Evolutionary conservation across 2,113 vertebrate species (phyloP).

Genomic region (Atherinomorus stipes): DNA sequence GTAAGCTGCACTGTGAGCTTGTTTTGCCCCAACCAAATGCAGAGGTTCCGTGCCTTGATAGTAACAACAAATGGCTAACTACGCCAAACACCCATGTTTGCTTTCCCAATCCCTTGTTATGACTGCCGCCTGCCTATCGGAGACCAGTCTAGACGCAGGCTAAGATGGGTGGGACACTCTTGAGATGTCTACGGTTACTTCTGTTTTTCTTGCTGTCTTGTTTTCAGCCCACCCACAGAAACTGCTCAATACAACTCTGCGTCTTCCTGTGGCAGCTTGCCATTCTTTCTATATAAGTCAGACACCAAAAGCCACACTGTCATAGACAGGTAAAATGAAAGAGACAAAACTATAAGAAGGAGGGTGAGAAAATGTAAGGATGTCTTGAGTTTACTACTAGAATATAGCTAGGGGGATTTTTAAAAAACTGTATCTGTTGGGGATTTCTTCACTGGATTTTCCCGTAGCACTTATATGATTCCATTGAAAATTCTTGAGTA

Average conservation of each 20-base stretch:
- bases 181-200: conserved; percentile 73
- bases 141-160: conserved; percentile 73
- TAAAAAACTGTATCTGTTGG: conserved; percentile 26
- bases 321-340: conserved; percentile 45
- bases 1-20: conserved; percentile 52
- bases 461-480: conserved; percentile 57
- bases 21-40: conserved; percentile 66
- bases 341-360: conserved; percentile 15
- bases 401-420: conserved; percentile 58
- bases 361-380: conserved; percentile 44
- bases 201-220: conserved; percentile 70
- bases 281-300: conserved; percentile 71
- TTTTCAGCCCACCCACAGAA: conserved; percentile 78
- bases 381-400: conserved; percentile 39
- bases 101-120: conserved; percentile 71
- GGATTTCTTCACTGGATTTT: conserved; percentile 75
- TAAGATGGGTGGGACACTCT: conserved; percentile 78
- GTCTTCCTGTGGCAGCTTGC: conserved; percentile 72
- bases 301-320: conserved; percentile 61
- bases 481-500: conserved; percentile 41
- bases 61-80: conserved; percentile 49
- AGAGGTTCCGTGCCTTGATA: conserved; percentile 50
- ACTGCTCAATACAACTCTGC: conserved; percentile 55
- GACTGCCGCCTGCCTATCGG: conserved; percentile 59
- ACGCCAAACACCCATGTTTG: conserved; percentile 62